Evolutionary conservation across 2,113 vertebrate genomes (phyloP).

Genomic region (Panthera tigris): DNA sequence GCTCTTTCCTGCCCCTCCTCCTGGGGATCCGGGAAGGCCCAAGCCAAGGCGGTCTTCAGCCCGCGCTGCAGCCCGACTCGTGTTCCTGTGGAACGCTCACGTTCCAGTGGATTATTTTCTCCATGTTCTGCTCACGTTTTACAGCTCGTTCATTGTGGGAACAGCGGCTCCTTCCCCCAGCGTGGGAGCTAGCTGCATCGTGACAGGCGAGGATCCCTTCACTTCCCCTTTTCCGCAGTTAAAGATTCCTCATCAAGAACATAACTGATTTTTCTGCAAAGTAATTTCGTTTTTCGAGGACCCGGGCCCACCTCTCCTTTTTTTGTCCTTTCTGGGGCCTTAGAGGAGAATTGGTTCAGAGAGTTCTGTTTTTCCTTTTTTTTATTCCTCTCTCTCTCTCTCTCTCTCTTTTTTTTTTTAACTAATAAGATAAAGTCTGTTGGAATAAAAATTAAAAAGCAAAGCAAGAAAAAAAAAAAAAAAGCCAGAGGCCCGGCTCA

Average conservation of each 20-base stretch:
- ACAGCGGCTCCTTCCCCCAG: not conserved
- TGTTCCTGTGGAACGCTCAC: rapidly evolving
- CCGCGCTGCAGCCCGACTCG: rapidly evolving
- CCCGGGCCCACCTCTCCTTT: rapidly evolving
- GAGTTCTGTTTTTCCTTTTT: not conserved
- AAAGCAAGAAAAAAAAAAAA: conserved; percentile 80
- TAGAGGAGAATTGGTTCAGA: conserved; percentile 16
- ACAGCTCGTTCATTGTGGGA: not conserved
- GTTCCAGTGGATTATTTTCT: rapidly evolving
- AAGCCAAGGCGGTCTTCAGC: rapidly evolving
- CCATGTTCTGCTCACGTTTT: not conserved
- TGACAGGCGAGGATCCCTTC: rapidly evolving
- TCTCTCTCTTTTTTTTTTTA: not conserved
- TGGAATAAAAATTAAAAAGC: conserved; percentile 66
- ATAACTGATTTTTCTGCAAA: not conserved
- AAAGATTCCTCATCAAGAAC: not conserved
- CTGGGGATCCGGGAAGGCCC: not conserved
- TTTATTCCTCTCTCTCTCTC: not conserved
- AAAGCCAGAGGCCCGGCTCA: conserved; percentile 81
- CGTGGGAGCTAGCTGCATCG: not conserved
- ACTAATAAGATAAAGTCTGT: conserved; percentile 57
- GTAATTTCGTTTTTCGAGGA: not conserved
- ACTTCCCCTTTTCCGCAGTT: too few species aligned
- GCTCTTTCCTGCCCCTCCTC: rapidly evolving
- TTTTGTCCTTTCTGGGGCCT: not conserved